Percentiles rank a stretch among this genome's conserved stretches.
Conservation (phyloP, 2,888 invertebrate species). For the Caenorhabditis japonica region DNA sequence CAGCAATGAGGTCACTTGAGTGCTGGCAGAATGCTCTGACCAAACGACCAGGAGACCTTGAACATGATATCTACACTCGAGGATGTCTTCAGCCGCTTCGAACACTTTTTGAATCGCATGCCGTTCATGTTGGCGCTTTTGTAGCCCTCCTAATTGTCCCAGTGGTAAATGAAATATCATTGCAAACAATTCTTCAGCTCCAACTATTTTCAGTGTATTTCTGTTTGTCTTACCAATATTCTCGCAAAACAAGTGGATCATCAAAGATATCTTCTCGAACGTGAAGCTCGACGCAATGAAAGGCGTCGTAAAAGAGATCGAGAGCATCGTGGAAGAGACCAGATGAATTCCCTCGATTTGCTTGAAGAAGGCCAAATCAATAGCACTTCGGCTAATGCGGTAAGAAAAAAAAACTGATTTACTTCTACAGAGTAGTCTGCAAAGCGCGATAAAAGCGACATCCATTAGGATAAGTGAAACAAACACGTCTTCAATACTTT, state of each 20-base stretch:
- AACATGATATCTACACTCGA: slow-evolving; percentile 68
- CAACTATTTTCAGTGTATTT: slow-evolving; percentile 69
- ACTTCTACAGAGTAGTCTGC: not conserved
- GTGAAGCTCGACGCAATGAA: slow-evolving; percentile 73
- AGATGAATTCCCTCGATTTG: slow-evolving; percentile 45
- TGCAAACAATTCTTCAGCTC: not conserved
- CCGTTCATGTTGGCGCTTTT: slow-evolving; percentile 75
- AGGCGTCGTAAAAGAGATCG: slow-evolving; percentile 67
- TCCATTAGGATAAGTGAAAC: slow-evolving; percentile 28
- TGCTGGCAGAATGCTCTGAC: slow-evolving; percentile 77
- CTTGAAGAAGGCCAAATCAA: slow-evolving; percentile 54
- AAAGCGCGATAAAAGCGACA: not conserved
- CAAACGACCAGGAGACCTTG: slow-evolving; percentile 73
- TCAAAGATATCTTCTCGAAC: slow-evolving; percentile 73
- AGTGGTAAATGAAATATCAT: slow-evolving; percentile 66
- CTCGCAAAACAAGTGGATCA: slow-evolving; percentile 77
- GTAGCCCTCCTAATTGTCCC: slow-evolving; percentile 76
- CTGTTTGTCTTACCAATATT: slow-evolving; percentile 75
- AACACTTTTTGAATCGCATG: slow-evolving; percentile 75
- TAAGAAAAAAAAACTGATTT: not conserved
- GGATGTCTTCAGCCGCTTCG: slow-evolving; percentile 76
- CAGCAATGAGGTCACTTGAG: slow-evolving; percentile 74
- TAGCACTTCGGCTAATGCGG: slow-evolving; percentile 37
- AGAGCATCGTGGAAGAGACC: slow-evolving; percentile 40
- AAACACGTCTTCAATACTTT: no score